Conservation (phyloP, 2,113 vertebrate species). For the Boulengeromyrus knoepffleri region DNA sequence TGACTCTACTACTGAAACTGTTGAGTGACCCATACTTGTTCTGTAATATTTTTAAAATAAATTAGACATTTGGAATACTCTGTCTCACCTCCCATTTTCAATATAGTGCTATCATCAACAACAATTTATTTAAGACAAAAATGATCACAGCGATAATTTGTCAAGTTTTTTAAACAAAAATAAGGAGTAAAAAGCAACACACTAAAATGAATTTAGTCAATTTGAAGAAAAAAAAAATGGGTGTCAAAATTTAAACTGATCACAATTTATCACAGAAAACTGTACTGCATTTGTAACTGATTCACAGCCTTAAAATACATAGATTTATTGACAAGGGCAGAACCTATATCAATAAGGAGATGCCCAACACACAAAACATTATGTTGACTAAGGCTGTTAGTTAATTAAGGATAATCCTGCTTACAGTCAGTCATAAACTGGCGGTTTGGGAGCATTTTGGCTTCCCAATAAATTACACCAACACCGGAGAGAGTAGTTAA, state of each 20-base stretch:
- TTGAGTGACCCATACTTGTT: background rate
- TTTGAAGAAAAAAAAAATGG: background rate
- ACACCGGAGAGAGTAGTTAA: background rate
- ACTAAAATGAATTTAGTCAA: background rate
- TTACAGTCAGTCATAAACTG: background rate
- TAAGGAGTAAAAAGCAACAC: too few relatives aligned
- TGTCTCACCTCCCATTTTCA: background rate
- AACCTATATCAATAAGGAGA: background rate
- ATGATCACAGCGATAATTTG: too few relatives aligned
- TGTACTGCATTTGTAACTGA: too few relatives aligned
- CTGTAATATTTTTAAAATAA: background rate
- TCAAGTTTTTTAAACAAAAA: too few relatives aligned
- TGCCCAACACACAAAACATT: background rate
- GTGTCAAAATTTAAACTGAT: background rate
- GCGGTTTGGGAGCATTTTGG: background rate
- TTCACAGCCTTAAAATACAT: background rate
- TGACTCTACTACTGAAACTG: background rate
- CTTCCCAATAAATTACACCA: background rate
- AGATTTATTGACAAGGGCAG: background rate
- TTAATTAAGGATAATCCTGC: background rate
- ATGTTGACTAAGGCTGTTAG: background rate
- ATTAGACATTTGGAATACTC: background rate
- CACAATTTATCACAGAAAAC: too few relatives aligned
- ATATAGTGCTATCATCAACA: background rate
- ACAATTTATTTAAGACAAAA: too few relatives aligned